Evolutionary conservation across 30 jellyfish, hydroid and myxozoan genomes (phyloP), one percentile per base, ranked within the genome.

Genomic region (Pseudorhiza aurosa): DNA sequence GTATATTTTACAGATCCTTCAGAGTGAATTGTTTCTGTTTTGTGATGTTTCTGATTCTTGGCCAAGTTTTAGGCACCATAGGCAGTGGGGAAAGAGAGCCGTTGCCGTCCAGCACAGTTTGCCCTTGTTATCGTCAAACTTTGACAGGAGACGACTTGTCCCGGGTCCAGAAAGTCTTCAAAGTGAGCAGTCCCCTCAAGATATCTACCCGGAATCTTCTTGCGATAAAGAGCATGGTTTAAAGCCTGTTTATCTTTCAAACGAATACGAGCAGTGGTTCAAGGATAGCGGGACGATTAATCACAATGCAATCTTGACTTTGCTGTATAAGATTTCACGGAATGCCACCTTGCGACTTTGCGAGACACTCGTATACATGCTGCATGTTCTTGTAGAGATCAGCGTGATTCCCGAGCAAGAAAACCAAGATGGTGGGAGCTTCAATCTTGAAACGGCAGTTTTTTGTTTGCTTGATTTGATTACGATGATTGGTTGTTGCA

Each of bases 401-500:
- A 77, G 92, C 18, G 51, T 67, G 12, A 74, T 77, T 10, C 45
- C 22, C 15, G 64, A 21, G 12, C 27, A 18, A 2, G 72, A 68
- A 10, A 68, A 43, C 5, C 19, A 24, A 24, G 74, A 65, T 18
- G 60, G 33, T 14, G 19, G 30, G 19, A 82, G 63, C 30, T 42
- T 35, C 50, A 44, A 36, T 60, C 67, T 82, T 12, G 87, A 82
- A 22, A 81, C 69, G 19, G 81, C 55, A 0, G 75, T 82, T 0
- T n/a, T 36, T 60, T 69, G 85, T 59, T 50, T 82, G 47, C 88
- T 89, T 17, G 87, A 83, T 24, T 51, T 81, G 64, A 68, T 73
- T 17, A 75, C 83, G 10, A 75, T 89, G 96, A 64, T 89, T 35
- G 97, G 97, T 40, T 89, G 97, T 50, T 85, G 70, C 64, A 59